Percentiles rank a stretch among this genome's conserved stretches.
Evolutionary conservation across 2,888 invertebrate genomes (phyloP).

Genomic region (Lasioglossum oenotherae): DNA sequence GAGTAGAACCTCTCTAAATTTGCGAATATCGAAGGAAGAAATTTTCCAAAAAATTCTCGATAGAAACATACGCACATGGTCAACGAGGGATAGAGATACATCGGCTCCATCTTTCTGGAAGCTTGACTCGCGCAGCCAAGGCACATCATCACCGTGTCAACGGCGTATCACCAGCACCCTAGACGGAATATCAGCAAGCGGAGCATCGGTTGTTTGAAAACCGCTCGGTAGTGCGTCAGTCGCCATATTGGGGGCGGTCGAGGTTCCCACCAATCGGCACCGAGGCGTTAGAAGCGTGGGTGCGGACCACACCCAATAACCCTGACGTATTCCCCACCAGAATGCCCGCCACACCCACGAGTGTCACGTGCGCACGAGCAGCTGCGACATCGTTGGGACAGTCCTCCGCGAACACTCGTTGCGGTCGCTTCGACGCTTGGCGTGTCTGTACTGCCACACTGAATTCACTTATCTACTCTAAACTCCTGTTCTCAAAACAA

Average conservation of each 20-base stretch:
- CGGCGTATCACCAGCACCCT: slow-evolving; percentile 37
- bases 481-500: background rate
- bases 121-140: background rate
- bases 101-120: slow-evolving; percentile 15
- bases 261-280: slow-evolving; percentile 77
- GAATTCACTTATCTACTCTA: no score
- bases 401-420: slow-evolving; percentile 78
- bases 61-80: background rate
- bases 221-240: slow-evolving; percentile 48
- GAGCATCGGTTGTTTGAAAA: slow-evolving; percentile 23
- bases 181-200: background rate
- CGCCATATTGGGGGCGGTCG: slow-evolving; percentile 83
- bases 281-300: slow-evolving; percentile 73
- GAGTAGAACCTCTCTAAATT: background rate
- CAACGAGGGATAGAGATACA: background rate
- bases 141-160: slow-evolving; percentile 48
- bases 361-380: slow-evolving; percentile 82
- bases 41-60: background rate
- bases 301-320: slow-evolving; percentile 74
- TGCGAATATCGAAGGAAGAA: background rate
- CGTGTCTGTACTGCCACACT: background rate
- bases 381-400: slow-evolving; percentile 69
- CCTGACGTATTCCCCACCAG: slow-evolving; percentile 65
- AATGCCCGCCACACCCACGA: slow-evolving; percentile 65
- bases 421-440: slow-evolving; percentile 38